These are phyloP conservation scores for Calidris pugnax DNA, from an alignment of 2,113 vertebrate species.

Conservation along the genomic window DNA sequence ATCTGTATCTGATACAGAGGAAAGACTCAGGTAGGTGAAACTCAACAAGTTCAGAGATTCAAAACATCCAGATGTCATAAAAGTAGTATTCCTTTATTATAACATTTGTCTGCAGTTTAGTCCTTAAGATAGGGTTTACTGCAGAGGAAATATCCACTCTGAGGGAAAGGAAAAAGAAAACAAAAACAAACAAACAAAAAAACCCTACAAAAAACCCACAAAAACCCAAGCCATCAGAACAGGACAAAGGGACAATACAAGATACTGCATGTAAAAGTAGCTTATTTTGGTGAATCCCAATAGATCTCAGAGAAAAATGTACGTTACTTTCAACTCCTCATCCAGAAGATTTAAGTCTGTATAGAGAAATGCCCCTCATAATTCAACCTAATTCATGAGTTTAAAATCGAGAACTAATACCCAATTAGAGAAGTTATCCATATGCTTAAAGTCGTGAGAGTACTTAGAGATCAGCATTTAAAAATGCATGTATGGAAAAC, in stretches of 20 bases:
- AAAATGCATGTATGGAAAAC: background rate
- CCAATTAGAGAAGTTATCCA: background rate
- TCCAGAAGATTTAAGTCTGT: background rate
- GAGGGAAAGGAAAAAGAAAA: background rate
- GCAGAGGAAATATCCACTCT: background rate
- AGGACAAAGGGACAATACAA: background rate
- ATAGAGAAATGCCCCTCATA: background rate
- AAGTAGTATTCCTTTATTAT: background rate
- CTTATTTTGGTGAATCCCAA: background rate
- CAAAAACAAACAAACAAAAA: background rate
- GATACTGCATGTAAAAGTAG: background rate
- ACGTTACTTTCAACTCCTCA: background rate
- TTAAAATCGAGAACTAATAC: background rate
- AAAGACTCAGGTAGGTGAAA: background rate
- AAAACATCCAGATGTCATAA: background rate
- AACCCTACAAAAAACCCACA: too few relatives aligned
- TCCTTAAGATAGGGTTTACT: background rate
- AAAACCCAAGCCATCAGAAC: background rate
- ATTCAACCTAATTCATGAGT: background rate
- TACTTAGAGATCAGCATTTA: background rate
- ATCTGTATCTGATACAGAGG: background rate
- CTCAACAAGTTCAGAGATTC: background rate
- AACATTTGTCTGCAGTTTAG: background rate
- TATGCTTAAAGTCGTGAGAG: background rate
- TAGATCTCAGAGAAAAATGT: background rate